Evolutionary conservation across 1,140 invertebrate species (phyloP).

Genomic region (Drosophila equinoxialis): DNA sequence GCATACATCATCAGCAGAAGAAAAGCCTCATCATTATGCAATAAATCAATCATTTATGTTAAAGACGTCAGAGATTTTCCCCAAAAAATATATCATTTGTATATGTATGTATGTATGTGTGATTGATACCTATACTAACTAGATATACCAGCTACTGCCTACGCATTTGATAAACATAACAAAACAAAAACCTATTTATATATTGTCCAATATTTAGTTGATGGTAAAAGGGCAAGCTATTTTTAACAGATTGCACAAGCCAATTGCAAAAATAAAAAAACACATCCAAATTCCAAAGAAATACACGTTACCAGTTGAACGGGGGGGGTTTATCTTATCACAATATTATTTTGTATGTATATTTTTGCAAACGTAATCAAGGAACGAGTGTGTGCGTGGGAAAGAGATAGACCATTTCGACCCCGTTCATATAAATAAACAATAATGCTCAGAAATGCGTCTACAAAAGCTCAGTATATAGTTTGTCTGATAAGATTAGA

Average conservation of each 20-base stretch:
- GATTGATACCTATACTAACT: constrained; percentile 4
- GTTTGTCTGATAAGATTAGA: constrained; percentile 46
- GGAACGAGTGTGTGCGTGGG: not conserved
- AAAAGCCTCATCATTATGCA: constrained; percentile 29
- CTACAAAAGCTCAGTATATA: constrained; percentile 6
- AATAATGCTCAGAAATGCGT: constrained; percentile 33
- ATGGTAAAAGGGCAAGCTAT: constrained; percentile 18
- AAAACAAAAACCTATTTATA: constrained; percentile 13
- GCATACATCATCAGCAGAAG: constrained; percentile 29
- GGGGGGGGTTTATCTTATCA: constrained; percentile 41
- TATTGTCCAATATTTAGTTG: not conserved
- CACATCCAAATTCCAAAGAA: constrained; percentile 11
- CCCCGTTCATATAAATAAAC: constrained; percentile 31
- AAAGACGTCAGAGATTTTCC: constrained; percentile 16
- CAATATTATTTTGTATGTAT: not conserved
- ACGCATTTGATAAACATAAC: constrained; percentile 14
- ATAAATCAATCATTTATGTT: constrained; percentile 62
- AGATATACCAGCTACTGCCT: not conserved
- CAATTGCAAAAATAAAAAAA: constrained; percentile 3
- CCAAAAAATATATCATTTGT: not conserved
- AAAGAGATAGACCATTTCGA: not conserved
- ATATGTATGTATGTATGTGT: not conserved
- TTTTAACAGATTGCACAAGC: constrained; percentile 18
- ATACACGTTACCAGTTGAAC: constrained; percentile 10
- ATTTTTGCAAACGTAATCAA: constrained; percentile 18